phyloP scores from a whole-genome alignment of 2,113 vertebrate genomes.

The Alaudala cheleensis region DNA sequence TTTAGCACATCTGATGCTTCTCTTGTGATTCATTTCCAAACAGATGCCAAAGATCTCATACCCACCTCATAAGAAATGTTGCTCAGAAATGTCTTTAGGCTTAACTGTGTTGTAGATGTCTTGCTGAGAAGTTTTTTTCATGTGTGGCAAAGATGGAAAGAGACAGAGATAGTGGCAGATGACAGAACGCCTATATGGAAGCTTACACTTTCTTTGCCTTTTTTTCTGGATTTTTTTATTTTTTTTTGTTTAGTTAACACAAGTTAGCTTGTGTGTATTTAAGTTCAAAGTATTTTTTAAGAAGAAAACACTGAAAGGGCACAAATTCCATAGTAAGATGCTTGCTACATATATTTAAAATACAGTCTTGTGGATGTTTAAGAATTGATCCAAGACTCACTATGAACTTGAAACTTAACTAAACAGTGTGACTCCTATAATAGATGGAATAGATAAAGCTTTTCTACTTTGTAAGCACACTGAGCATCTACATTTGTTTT shows the following conservation, averaged over 20 bases:
- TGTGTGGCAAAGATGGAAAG: background rate
- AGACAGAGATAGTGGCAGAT: background rate
- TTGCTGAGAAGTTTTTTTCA: background rate
- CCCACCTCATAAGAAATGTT: background rate
- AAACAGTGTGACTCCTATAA: background rate
- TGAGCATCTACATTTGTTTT: background rate
- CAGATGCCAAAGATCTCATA: background rate
- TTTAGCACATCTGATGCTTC: background rate
- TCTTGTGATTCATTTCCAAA: background rate
- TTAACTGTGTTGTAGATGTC: background rate
- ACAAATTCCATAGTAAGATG: background rate
- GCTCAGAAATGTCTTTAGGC: background rate
- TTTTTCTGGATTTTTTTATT: background rate
- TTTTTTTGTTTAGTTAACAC: background rate
- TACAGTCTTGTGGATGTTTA: background rate
- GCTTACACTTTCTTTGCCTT: background rate
- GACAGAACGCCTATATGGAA: background rate
- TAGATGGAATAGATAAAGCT: background rate
- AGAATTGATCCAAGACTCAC: background rate
- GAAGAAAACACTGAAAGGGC: background rate
- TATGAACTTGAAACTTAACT: background rate
- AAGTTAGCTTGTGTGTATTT: background rate
- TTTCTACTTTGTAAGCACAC: background rate
- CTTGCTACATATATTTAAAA: background rate
- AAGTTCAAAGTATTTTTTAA: background rate